Evolutionary conservation across 2,113 vertebrate genomes (phyloP).

Genomic region (Bubo bubo): DNA sequence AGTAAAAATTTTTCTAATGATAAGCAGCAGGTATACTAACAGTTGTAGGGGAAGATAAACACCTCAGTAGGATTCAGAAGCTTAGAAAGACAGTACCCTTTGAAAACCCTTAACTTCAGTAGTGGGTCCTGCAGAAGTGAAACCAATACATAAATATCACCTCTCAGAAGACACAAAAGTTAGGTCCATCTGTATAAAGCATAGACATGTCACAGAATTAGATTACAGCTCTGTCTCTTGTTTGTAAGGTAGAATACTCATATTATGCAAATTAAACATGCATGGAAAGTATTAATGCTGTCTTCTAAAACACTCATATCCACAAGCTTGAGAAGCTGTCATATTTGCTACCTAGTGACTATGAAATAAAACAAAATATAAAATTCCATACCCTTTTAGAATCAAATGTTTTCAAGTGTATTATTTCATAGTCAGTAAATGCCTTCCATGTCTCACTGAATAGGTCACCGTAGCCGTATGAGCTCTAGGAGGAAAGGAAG

Average conservation of each 20-base stretch:
- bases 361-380: not conserved
- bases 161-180: not conserved
- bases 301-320: not conserved
- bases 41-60: not conserved
- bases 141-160: not conserved
- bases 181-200: not conserved
- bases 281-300: not conserved
- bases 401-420: slow-evolving; percentile 92
- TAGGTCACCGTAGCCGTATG: slow-evolving; percentile 92
- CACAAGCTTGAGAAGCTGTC: not conserved
- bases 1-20: not conserved
- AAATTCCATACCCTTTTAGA: slow-evolving; percentile 84
- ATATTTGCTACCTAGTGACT: not conserved
- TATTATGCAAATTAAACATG: not conserved
- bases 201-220: not conserved
- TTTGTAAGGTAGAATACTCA: not conserved
- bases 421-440: slow-evolving; percentile 88
- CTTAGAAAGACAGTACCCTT: not conserved
- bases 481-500: slow-evolving; percentile 79
- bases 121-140: not conserved
- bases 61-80: not conserved
- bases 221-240: not conserved
- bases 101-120: not conserved
- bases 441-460: slow-evolving; percentile 93
- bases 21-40: not conserved